Base-by-base conservation (phyloP, 2,888 invertebrate genomes). In the Neuroscelio doddi region DNA sequence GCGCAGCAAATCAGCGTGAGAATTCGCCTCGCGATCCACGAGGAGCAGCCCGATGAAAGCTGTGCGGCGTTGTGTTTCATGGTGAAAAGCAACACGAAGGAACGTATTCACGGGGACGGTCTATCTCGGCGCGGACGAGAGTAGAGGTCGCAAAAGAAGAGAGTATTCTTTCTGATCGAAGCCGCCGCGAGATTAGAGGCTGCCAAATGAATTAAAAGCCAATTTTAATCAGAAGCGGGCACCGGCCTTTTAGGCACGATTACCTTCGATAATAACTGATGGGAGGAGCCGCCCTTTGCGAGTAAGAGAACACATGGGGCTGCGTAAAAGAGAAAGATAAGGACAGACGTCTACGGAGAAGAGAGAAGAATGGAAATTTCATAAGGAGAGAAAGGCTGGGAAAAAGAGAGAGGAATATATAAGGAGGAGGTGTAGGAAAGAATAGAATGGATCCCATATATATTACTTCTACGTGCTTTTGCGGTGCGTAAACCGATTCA, bases 191-290 rank as follows among this genome's bases (percentile, higher is more conserved):
- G 84, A 84, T 84, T 84, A 84, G 83, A 84, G 84, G 80, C 82
- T 81, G 80, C 77, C 83, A 83, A 84, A 84, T 83, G 83, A 84
- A 84, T 84, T 84, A 83, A 84, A 84, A 84, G 82, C 76, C 82
- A 84, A 84, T 84, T 84, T 84, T 84, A 84, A 84, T 84, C 84
- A 84, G 83, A 84, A 83, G 80, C 78, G 77, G 77, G 77, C 78
- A 81, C 77, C 79, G 80, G 80, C 81, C 68, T 82, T 83, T 83
- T 82, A 84, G 82, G 77, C 80, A 75, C 82, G 82, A 83, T 84
- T 84, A 83, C 80, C 79, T 79, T 73, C 78, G 82, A 82, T 83
- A 83, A 83, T 83, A 81, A 82, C 80, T 75, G 75, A 75, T 75
- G 74, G 78, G 78, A 78, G 79, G 78, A 72, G 72, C 73, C 73